phyloP scores from a whole-genome alignment of 2,113 vertebrate genomes.

The Tamias sibiricus region DNA sequence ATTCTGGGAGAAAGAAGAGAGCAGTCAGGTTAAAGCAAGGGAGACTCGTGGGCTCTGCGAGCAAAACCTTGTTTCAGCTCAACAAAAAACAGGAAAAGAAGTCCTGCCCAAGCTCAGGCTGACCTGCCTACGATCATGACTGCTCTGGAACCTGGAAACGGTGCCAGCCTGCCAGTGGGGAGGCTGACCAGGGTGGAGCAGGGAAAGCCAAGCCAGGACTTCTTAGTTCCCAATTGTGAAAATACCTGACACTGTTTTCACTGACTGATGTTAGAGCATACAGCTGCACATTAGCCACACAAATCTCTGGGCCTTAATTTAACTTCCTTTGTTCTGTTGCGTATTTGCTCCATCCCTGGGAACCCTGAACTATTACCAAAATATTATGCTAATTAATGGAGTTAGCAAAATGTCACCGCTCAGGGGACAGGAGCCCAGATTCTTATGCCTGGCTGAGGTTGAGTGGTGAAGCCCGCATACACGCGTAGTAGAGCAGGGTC shows the following conservation, averaged over 20 bases:
- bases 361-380: not conserved
- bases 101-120: not conserved
- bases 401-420: conserved; percentile 28
- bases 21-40: not conserved
- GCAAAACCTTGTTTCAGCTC: not conserved
- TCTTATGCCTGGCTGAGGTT: not conserved
- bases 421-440: not conserved
- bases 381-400: conserved; percentile 22
- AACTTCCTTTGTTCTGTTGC: not conserved
- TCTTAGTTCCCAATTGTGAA: not conserved
- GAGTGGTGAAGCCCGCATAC: not conserved
- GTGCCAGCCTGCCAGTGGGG: not conserved
- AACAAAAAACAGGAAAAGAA: not conserved
- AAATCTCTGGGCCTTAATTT: not conserved
- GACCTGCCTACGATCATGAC: not conserved
- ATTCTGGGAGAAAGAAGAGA: not conserved
- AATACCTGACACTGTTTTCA: not conserved
- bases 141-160: not conserved
- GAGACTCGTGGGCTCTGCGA: not conserved
- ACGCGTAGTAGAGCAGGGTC: accelerated
- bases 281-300: not conserved
- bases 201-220: not conserved
- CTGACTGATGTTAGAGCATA: not conserved
- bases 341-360: not conserved
- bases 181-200: not conserved